These are phyloP conservation scores for Poicephalus gulielmi DNA, from an alignment of 2,113 vertebrate species.

Conservation along the genomic window DNA sequence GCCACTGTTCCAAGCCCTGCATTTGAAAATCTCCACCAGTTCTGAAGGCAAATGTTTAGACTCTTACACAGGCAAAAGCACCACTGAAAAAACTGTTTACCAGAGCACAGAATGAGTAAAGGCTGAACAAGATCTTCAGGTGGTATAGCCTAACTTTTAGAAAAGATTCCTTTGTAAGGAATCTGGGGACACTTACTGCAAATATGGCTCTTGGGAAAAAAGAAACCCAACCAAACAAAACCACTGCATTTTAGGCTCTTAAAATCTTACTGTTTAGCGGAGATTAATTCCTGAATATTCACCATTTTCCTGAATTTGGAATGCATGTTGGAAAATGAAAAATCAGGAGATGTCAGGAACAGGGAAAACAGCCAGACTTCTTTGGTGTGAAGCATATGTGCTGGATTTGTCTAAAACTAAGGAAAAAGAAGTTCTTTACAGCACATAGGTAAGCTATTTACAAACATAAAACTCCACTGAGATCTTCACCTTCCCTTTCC, in stretches of 20 bases:
- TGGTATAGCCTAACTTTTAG: background rate
- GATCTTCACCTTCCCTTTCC: background rate
- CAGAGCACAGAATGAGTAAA: background rate
- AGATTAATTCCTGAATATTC: constrained; percentile 40
- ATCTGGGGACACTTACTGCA: background rate
- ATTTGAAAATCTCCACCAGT: background rate
- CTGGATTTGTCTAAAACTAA: constrained; percentile 37
- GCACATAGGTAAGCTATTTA: background rate
- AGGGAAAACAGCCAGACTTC: constrained; percentile 58
- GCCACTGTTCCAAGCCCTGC: accelerated
- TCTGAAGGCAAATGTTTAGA: accelerated
- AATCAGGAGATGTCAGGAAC: constrained; percentile 42
- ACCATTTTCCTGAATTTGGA: constrained; percentile 20
- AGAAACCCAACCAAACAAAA: background rate
- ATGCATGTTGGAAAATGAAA: constrained; percentile 8
- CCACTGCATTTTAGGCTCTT: background rate
- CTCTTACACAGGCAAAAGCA: background rate
- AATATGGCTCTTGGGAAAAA: background rate
- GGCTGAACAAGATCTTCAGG: background rate
- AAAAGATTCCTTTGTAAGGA: background rate
- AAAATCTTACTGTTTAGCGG: background rate
- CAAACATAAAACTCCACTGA: background rate
- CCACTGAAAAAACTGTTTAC: accelerated
- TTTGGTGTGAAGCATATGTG: constrained; percentile 39
- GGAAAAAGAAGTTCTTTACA: background rate